Percentiles rank a stretch among this genome's conserved stretches.
These are phyloP conservation scores for Ctenodactylus gundi DNA, from an alignment of 2,113 vertebrate genomes.

Conservation along the genomic window DNA sequence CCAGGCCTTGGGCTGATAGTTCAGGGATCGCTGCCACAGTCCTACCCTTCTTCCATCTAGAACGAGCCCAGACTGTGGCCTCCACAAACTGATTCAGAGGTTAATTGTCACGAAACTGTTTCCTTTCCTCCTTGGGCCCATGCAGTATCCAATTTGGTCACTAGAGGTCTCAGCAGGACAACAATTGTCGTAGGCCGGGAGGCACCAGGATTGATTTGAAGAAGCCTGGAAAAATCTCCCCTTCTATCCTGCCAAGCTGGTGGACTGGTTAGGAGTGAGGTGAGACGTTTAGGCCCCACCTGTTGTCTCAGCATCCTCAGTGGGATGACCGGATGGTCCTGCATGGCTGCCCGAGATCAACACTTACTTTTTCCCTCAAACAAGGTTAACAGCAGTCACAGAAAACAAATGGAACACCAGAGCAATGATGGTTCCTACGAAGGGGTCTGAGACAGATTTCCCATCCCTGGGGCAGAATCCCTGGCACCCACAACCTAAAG, in stretches of 20 bases:
- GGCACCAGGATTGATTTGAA: background rate
- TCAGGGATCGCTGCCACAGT: background rate
- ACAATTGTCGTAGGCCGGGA: background rate
- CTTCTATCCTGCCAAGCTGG: no score
- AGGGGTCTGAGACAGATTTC: background rate
- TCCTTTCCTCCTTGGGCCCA: background rate
- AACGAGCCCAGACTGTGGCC: background rate
- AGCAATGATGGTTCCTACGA: background rate
- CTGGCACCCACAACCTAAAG: no score
- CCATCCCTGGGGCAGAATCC: no score
- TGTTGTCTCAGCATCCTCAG: background rate
- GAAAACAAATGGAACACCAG: background rate
- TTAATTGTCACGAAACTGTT: background rate
- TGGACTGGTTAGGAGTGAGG: background rate
- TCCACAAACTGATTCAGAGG: background rate
- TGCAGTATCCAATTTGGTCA: slow-evolving; percentile 53
- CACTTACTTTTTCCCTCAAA: background rate
- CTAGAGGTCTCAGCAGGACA: slow-evolving; percentile 59
- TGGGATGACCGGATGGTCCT: background rate
- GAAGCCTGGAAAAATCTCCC: background rate
- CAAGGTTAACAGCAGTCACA: background rate
- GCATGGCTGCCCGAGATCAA: background rate
- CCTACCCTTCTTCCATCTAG: background rate
- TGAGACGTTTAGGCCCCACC: background rate
- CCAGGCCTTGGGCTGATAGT: background rate